phyloP scores from a whole-genome alignment of 2,797 vertebrate genomes.

The Eulemur rubriventer region DNA sequence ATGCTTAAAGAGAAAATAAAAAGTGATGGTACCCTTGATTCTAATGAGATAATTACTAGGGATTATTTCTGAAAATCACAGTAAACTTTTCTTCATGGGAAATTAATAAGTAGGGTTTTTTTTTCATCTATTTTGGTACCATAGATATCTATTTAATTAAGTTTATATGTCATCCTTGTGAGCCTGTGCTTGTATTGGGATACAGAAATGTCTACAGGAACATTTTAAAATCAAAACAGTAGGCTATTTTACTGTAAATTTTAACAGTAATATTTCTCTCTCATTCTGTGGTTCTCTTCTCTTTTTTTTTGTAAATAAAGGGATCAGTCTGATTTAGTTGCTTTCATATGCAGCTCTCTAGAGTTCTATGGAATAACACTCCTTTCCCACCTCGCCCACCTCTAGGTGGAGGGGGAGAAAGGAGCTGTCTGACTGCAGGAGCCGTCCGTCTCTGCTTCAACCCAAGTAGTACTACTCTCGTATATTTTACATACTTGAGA shows the following conservation, averaged over 20 bases:
- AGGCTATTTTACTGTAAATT: conserved; percentile 23
- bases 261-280: background rate
- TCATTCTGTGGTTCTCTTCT: background rate
- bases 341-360: background rate
- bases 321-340: background rate
- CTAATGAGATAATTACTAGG: background rate
- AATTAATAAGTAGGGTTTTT: background rate
- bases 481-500: background rate
- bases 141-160: background rate
- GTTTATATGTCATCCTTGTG: background rate
- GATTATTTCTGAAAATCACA: conserved; percentile 14
- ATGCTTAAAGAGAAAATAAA: background rate
- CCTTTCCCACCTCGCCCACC: background rate
- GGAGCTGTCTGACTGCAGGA: background rate
- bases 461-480: background rate
- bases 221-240: background rate
- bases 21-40: background rate
- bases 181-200: background rate
- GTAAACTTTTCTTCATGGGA: background rate
- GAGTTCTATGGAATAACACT: background rate
- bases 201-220: background rate
- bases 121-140: background rate
- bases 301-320: background rate
- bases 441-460: background rate
- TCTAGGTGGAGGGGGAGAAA: background rate